These are phyloP conservation scores for Danaus plexippus DNA, from an alignment of 1,140 invertebrate genomes.

Conservation along the genomic window DNA sequence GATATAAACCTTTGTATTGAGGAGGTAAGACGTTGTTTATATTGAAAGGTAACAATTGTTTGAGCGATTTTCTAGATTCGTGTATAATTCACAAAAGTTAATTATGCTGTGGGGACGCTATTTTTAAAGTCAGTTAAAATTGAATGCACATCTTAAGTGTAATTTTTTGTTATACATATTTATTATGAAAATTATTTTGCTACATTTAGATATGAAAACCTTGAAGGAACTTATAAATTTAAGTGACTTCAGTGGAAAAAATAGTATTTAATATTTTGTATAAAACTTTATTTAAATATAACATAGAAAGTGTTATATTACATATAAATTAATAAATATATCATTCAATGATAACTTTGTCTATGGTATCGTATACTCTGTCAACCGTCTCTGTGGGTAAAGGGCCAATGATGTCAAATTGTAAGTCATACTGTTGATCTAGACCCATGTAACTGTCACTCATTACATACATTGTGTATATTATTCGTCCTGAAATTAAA, in stretches of 20 bases:
- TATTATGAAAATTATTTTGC: too few species aligned
- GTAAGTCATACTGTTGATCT: slow-evolving; percentile 92
- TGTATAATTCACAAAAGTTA: too few species aligned
- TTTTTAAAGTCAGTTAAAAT: too few species aligned
- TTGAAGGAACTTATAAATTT: neutral
- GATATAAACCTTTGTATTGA: too few species aligned
- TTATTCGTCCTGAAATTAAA: slow-evolving; percentile 76
- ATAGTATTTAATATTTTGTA: neutral
- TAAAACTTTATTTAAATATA: slow-evolving; percentile 14
- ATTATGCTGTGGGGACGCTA: too few species aligned
- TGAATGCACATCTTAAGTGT: too few species aligned
- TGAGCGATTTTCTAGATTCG: too few species aligned
- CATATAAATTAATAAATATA: slow-evolving; percentile 33
- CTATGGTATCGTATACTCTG: slow-evolving; percentile 43
- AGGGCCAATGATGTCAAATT: slow-evolving; percentile 75
- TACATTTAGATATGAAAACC: too few species aligned
- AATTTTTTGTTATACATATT: too few species aligned
- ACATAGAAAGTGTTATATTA: slow-evolving; percentile 18
- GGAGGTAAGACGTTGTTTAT: too few species aligned
- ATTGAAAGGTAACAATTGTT: too few species aligned
- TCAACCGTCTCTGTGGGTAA: slow-evolving; percentile 48
- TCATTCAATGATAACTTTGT: slow-evolving; percentile 53
- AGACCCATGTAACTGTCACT: slow-evolving; percentile 96
- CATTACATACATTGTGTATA: slow-evolving; percentile 89
- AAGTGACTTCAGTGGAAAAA: neutral